Base-by-base conservation (phyloP, 37 sponge, comb jelly and placozoan species). In the Hormiphora californensis region DNA sequence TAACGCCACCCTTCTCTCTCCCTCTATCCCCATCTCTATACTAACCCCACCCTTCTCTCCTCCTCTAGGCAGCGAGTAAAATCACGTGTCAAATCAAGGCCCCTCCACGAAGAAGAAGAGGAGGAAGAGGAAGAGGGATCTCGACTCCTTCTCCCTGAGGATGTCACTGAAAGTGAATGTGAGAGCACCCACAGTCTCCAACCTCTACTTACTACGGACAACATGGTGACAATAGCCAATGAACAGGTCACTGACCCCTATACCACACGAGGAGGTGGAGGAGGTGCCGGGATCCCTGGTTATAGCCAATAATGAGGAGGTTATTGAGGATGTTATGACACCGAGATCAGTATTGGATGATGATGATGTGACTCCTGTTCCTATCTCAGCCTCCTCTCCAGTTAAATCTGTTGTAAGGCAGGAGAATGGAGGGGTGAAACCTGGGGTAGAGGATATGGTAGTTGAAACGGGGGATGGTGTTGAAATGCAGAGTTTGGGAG, bases 31-130 rank as follows among this genome's bases (percentile, higher is more conserved):
- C n/a, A n/a, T n/a, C n/a, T n/a, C n/a, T 28, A 49, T 17, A 17
- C 15, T 49, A 9, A 49, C 15, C 15, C 15, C 15, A 49, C 15
- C 61, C 9, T 4, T 57, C 22, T 5, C 22, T 30, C 27, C 22
- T 4, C 9, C 43, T 73, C 9, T 46, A 73, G 81, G 81, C 81
- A 73, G 44, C 41, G 35, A 40, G 43, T 73, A 33, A 73, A 40
- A 15, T 11, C 44, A 73, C 40, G 44, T 73, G 81, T 41, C 3
- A 46, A 40, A 27, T n/a, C 5, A 27, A 57, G 59, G 19, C n/a
- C n/a, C n/a, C 3, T 57, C 59, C 19, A 57, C 23, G 38, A 4
- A 11, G 81, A 41, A 33, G 23, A 15, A 39, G 81, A 19, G 27
- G 39, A n/a, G 39, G 27, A 9, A 2, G 35, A 33, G 17, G 17